A percentile compares a stretch with the other conserved stretches of the same genome.
phyloP scores from a whole-genome alignment of 2,113 vertebrate genomes.

The Gasterosteus aculeatus region DNA sequence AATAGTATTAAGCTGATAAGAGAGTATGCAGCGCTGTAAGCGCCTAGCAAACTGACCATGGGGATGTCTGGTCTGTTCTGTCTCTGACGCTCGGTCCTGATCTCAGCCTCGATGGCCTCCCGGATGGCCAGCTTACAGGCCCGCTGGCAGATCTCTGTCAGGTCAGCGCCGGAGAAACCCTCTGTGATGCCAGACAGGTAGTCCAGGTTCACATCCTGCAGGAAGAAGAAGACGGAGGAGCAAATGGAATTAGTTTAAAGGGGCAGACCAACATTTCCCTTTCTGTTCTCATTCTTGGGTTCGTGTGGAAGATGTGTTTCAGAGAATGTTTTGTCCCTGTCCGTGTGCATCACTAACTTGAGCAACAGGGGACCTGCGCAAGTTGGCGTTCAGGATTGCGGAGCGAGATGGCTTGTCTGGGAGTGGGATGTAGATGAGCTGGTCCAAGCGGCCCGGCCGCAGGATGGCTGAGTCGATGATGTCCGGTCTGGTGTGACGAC shows the following conservation, averaged over 20 bases:
- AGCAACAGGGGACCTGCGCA: slow-evolving; percentile 92
- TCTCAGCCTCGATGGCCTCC: slow-evolving; percentile 94
- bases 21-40: background rate
- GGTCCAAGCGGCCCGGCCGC: slow-evolving; percentile 93
- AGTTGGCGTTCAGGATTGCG: slow-evolving; percentile 91
- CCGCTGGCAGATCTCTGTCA: slow-evolving; percentile 96
- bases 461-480: slow-evolving; percentile 96
- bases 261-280: background rate
- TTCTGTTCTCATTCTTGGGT: background rate
- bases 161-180: slow-evolving; percentile 94
- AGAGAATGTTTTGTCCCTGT: background rate
- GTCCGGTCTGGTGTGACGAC: slow-evolving; percentile 82
- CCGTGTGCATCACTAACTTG: slow-evolving; percentile 51
- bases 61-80: slow-evolving; percentile 91
- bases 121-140: slow-evolving; percentile 96
- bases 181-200: slow-evolving; percentile 96
- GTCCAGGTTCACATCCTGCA: slow-evolving; percentile 91
- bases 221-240: background rate
- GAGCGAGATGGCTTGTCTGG: slow-evolving; percentile 86
- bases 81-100: slow-evolving; percentile 91
- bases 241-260: background rate
- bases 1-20: background rate
- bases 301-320: background rate
- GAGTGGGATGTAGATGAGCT: slow-evolving; percentile 96
- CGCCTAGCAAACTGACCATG: slow-evolving; percentile 82